Evolutionary conservation across 2,797 vertebrate genomes (phyloP), one percentile per base, ranked within the genome.

Genomic region (Limosa lapponica): DNA sequence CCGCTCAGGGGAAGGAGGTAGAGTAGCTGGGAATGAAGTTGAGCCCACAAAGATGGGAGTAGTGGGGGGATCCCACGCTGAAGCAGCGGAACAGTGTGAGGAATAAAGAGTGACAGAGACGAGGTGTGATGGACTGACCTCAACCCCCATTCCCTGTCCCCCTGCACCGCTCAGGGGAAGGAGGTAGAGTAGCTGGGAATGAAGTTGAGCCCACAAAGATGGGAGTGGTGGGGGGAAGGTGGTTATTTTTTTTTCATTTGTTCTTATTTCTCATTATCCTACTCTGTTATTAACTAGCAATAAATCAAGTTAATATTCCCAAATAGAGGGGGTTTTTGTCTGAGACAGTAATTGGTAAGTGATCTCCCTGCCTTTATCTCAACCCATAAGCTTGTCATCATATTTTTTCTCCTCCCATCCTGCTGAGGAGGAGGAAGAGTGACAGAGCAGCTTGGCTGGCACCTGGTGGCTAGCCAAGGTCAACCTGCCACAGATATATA

Each of bases 121-220:
- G 30, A 32, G 2, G 1, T 17, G 18, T 51, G 28, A 55, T 30
- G 10, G 70, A 70, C 32, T 51, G 43, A 57, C 23, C 8, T 2
- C n/a, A 71, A 8, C 3, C 6, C 19, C 46, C 12, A 19, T 23
- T 58, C 13, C 30, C 7, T 2, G 3, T 59, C 52, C 15, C 8
- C 7, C 44, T 78, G n/a, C 2, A 3, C 24, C 2, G 2, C n/a
- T 34, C 6, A 5, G 10, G 1, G 5, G n/a, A 28, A 57, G 28
- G 24, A 72, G 37, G 27, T 15, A 66, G 16, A 59, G 20, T 66
- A 72, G 6, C 3, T 27, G 17, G 16, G 34, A 65, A 13, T 27
- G 30, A 84, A 84, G 34, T 5, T 66, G 44, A 78, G 16, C 6
- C 3, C 3, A 3, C 19, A 20, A 64, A 59, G 34, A 79, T 17